Evolutionary conservation across 1,140 invertebrate species (phyloP).

Genomic region (Vanessa tameamea): DNA sequence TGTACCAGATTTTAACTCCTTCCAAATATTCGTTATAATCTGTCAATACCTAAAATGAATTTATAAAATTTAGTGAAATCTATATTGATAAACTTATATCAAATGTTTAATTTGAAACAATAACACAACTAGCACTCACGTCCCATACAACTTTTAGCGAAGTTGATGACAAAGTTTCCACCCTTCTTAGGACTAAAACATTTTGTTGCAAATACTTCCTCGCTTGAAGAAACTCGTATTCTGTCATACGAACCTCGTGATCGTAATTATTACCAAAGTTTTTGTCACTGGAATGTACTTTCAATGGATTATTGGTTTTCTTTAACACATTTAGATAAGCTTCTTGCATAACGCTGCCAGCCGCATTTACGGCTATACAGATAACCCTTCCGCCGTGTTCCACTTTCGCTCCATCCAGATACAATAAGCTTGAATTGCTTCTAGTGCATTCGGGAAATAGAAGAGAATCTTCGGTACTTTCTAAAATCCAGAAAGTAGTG

Average conservation of each 20-base stretch:
- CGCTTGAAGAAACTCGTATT: conserved; percentile 90
- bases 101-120: conserved; percentile 11
- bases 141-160: conserved; percentile 92
- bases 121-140: conserved; percentile 80
- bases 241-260: conserved; percentile 85
- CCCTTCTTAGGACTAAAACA: conserved; percentile 89
- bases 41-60: conserved; percentile 70
- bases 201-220: conserved; percentile 89
- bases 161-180: conserved; percentile 89
- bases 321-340: conserved; percentile 72
- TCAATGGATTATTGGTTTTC: conserved; percentile 67
- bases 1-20: conserved; percentile 95
- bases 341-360: conserved; percentile 75
- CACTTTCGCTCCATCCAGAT: conserved; percentile 67
- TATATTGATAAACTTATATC: not conserved
- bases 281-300: conserved; percentile 55
- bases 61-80: not conserved
- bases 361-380: conserved; percentile 73
- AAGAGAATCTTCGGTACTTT: conserved; percentile 81
- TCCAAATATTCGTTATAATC: conserved; percentile 86
- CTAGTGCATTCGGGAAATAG: conserved; percentile 74
- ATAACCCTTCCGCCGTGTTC: conserved; percentile 74
- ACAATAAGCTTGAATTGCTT: conserved; percentile 75
- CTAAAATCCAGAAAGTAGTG: conserved; percentile 93
- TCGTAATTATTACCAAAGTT: conserved; percentile 60